Base-by-base conservation (phyloP, 2,797 vertebrate genomes). In the Trematomus bernacchii region DNA sequence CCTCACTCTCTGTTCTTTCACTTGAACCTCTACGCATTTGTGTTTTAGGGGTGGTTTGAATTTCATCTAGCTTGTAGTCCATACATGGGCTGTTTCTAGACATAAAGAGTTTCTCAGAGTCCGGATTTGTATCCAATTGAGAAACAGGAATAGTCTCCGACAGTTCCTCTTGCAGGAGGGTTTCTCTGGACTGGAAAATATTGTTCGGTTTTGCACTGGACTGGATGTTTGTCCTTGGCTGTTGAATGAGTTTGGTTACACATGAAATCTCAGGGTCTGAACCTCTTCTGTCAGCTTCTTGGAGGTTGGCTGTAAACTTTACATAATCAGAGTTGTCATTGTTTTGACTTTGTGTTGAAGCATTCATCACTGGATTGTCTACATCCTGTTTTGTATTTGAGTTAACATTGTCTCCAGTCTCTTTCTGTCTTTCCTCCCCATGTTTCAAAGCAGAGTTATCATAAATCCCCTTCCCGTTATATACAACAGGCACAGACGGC, bases 1-100 rank as follows among this genome's bases (percentile, higher is more conserved):
- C 85, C 19, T 90, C 87, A 21, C 16, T 64, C 37, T 69, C 44
- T 37, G 77, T 0, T 91, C 84, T 54, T 37, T 86, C 84, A 54
- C 46, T 75, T 23, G 73, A 74, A 52, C 58, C 59, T 72, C 77
- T 84, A 33, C 1, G 43, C 59, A 55, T 27, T 58, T 72, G 79
- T 54, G 51, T 47, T 82, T 77, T 85, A 3, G 71, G 10, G 10
- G 60, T 19, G 27, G 73, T 63, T 10, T 59, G 83, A 8, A 21
- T 19, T 7, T 84, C 66, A 43, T 58, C 61, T 60, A 62, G 80
- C 48, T 79, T 82, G 40, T 53, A 12, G 42, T 89, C 80, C 62
- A 48, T 15, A 16, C 16, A 33, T 0, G 58, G 52, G 61, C 27
- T 76, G 43, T 66, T 82, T 77, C 40, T 80, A 42, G 72, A 62